Evolutionary conservation across 1,140 invertebrate species (phyloP), one percentile per base, ranked within the genome.

Genomic region (Orius laevigatus): DNA sequence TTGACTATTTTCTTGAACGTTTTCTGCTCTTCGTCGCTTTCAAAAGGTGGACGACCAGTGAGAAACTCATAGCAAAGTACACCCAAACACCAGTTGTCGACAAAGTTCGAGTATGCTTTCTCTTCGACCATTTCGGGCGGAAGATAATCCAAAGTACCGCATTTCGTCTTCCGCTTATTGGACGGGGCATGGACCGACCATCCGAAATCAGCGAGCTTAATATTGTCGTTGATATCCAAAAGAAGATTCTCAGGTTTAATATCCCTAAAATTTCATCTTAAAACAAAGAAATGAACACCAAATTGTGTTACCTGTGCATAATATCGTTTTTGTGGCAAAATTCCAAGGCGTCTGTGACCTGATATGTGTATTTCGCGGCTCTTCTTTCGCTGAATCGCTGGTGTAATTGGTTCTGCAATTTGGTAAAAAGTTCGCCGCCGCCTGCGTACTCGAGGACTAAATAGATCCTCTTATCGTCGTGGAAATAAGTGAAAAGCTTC

Each of bases 11-110:
- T 79, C 3, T 67, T 62, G 62, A 94, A 95, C 1, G 93, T 98
- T 53, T 79, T 78, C 49, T 86, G 77, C 47, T 78, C 68, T 2
- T 70, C 71, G 34, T 79, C 72, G 46, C 81, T 81, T 57, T 95
- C 84, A 62, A 98, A 98, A 15, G 94, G 93, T n/a, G 93, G 89
- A 46, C 72, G 74, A 0, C 93, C 93, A 3, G 87, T 84, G 0
- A 98, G 68, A 65, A 98, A 93, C 68, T 98, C 93, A 61, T 93
- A 98, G 55, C 86, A 84, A 0, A 97, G 69, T 33, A 98, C 80
- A 19, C 94, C 94, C 38, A 97, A 68, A 63, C 86, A 90, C 89
- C 89, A 93, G 46, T 85, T 71, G 63, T 93, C 86, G 2, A 88
- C 84, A 48, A 75, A 75, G 36, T 83, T 72, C 57, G 82, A 76